Evolutionary conservation across 2,797 vertebrate species (phyloP), one percentile per base, ranked within the genome.

Genomic region (Paramormyrops hopkinsi): DNA sequence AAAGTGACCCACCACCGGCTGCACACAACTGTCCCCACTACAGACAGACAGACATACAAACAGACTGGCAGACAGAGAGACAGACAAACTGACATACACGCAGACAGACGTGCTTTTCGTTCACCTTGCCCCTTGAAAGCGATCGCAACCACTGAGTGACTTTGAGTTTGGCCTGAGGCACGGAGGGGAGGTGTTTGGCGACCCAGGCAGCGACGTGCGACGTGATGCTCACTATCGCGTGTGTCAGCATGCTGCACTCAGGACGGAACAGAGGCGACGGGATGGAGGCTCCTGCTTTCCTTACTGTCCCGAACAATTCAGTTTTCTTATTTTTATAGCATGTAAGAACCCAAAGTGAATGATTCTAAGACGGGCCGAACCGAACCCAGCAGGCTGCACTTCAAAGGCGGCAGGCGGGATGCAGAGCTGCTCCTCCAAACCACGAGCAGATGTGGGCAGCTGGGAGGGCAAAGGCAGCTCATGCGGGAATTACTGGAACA

Each of bases 391-490:
- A 17, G 29, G 37, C 76, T 82, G 76, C 17, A 82, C 41, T 82
- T 82, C 76, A 82, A 82, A 82, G 76, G 76, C 17, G 17, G 7
- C 76, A 3, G 6, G 41, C 19, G 14, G 69, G 29, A 33, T 2
- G 14, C 37, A 19, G 76, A 8, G 41, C 7, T 46, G 37, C 41
- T 82, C 37, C 76, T 2, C 19, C 41, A 82, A 82, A 82, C 76
- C 76, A 46, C 76, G 6, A 82, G 76, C 76, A 82, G 76, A 82
- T 82, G 76, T 82, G 37, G 76, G 76, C 76, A 46, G 76, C 76
- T 1, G 41, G 41, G 76, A 82, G 17, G 76, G 76, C 37, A 9
- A 44, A 19, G 41, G 37, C 37, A n/a, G 76, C 76, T 46, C 33
- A 46, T 44, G 22, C 19, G 17, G 76, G 76, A 82, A 19, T 46